Conservation (phyloP, 2,113 vertebrate genomes). For the Larimichthys polyactis region DNA sequence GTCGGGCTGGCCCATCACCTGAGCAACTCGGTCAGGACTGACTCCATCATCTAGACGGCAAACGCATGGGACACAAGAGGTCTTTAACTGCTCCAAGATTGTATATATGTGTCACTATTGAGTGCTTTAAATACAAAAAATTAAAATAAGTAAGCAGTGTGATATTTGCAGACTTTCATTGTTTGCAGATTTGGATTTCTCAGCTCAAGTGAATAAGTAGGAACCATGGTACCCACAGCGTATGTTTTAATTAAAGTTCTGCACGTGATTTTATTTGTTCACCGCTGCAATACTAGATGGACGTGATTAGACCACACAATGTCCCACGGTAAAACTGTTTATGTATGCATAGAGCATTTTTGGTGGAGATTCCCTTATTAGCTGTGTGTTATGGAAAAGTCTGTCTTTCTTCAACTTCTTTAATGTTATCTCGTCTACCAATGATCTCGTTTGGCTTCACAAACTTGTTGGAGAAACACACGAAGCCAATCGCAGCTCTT, state of each 20-base stretch:
- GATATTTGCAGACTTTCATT: not conserved
- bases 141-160: not conserved
- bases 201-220: not conserved
- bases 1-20: constrained; percentile 97
- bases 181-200: constrained; percentile 4
- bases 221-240: not conserved
- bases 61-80: constrained; percentile 9
- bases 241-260: not conserved
- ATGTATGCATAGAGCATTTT: too few species aligned
- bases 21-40: constrained; percentile 93
- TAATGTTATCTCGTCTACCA: not conserved
- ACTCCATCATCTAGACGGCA: constrained; percentile 92
- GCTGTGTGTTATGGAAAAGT: not conserved
- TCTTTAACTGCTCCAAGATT: not conserved
- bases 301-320: too few species aligned
- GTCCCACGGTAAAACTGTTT: too few species aligned
- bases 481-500: not conserved
- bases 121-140: not conserved
- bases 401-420: not conserved
- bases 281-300: too few species aligned
- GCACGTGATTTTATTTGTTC: not conserved
- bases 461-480: not conserved
- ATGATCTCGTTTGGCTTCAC: not conserved
- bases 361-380: not conserved
- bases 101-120: not conserved